A percentile compares a stretch with the other conserved stretches of the same genome.
phyloP scores from a whole-genome alignment of 2,113 vertebrate species.

The Ursus arctos region DNA sequence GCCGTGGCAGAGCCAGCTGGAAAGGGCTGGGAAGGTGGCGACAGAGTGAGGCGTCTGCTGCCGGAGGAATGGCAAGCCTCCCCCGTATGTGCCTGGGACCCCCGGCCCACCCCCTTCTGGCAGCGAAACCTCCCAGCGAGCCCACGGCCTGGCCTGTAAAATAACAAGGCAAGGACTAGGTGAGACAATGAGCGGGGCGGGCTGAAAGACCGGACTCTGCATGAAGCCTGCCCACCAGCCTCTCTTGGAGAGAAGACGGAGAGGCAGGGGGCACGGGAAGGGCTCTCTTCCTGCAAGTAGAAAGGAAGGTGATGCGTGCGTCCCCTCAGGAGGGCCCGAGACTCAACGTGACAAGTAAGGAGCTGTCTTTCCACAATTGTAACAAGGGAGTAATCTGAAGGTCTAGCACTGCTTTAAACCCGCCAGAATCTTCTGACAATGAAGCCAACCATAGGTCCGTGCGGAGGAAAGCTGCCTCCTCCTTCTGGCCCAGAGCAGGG shows the following conservation, averaged over 20 bases:
- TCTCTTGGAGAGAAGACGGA: not conserved
- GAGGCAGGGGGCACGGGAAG: not conserved
- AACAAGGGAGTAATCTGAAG: not conserved
- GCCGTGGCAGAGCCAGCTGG: no score
- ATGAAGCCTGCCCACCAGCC: fast-evolving
- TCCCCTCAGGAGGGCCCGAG: no score
- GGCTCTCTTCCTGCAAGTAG: not conserved
- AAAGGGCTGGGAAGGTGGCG: no score
- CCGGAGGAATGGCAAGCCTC: no score
- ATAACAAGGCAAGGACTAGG: not conserved
- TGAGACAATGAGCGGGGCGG: no score
- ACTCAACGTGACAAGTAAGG: fast-evolving
- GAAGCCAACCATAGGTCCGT: not conserved
- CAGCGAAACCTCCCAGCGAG: not conserved
- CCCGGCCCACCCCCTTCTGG: fast-evolving
- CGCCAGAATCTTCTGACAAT: not conserved
- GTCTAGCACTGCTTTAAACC: not conserved
- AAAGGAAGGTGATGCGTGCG: fast-evolving
- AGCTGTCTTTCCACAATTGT: not conserved
- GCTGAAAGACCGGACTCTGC: not conserved
- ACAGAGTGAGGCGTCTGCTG: no score
- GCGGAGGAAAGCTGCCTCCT: not conserved
- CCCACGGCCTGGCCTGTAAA: not conserved
- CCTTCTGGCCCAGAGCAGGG: no score
- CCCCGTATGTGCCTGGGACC: not conserved